Percentiles rank a stretch among this genome's conserved stretches.
phyloP scores from a whole-genome alignment of 2,797 vertebrate genomes.

The Aratinga solstitialis region DNA sequence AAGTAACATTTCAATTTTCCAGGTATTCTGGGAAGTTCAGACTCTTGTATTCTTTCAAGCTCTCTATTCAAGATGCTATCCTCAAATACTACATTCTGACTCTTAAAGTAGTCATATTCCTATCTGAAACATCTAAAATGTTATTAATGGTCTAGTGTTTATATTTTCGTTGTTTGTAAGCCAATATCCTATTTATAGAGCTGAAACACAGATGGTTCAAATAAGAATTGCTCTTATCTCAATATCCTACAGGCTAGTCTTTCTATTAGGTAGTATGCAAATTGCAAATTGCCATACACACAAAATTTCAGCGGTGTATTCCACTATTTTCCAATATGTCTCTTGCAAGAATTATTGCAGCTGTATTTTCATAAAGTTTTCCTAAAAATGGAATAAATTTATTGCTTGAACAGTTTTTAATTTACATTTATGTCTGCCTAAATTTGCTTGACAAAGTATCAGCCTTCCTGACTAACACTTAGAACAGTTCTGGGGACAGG shows the following conservation, averaged over 20 bases:
- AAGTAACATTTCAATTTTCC: background rate
- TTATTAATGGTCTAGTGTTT: background rate
- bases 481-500: background rate
- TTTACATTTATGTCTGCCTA: background rate
- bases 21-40: background rate
- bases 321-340: background rate
- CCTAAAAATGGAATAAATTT: background rate
- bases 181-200: background rate
- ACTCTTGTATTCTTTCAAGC: background rate
- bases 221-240: background rate
- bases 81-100: background rate
- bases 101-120: background rate
- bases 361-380: background rate
- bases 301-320: background rate
- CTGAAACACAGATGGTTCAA: background rate
- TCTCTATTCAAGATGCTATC: background rate
- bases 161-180: background rate
- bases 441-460: background rate
- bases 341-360: background rate
- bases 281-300: background rate
- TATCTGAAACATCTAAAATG: background rate
- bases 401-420: background rate
- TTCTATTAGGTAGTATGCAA: background rate
- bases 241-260: background rate
- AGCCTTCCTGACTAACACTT: background rate